A percentile compares a stretch with the other conserved stretches of the same genome.
These are phyloP conservation scores for Ips typographus DNA, from an alignment of 1,140 invertebrate genomes.

Conservation along the genomic window DNA sequence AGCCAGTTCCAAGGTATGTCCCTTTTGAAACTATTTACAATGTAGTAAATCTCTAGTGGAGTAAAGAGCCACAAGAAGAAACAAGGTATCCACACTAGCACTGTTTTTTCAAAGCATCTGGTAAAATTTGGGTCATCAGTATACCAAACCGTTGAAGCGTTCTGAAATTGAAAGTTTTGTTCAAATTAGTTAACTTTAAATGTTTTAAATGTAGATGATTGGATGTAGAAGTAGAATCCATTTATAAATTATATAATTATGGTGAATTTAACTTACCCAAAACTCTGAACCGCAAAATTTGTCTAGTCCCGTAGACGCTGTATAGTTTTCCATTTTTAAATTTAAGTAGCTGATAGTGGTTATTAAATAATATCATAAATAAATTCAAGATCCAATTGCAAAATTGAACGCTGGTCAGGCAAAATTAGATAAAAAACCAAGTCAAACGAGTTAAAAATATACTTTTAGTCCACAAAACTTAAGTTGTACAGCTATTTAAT, in stretches of 20 bases:
- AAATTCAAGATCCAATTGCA: no score
- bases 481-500: no score
- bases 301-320: slow-evolving; percentile 43
- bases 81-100: slow-evolving; percentile 85
- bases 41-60: slow-evolving; percentile 76
- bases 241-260: slow-evolving; percentile 10
- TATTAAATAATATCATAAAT: no score
- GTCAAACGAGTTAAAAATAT: no score
- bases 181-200: not conserved
- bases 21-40: slow-evolving; percentile 72
- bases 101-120: slow-evolving; percentile 85
- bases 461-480: no score
- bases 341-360: no score
- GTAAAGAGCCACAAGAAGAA: slow-evolving; percentile 78
- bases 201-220: not conserved
- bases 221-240: not conserved
- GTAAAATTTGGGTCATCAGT: slow-evolving; percentile 81
- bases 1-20: slow-evolving; percentile 81
- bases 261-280: slow-evolving; percentile 70
- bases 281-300: slow-evolving; percentile 63
- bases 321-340: no score
- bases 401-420: no score
- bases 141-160: slow-evolving; percentile 67
- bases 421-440: no score
- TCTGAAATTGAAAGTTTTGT: slow-evolving; percentile 26